Evolutionary conservation across 1,140 invertebrate species (phyloP).

Genomic region (Drosophila repleta): DNA sequence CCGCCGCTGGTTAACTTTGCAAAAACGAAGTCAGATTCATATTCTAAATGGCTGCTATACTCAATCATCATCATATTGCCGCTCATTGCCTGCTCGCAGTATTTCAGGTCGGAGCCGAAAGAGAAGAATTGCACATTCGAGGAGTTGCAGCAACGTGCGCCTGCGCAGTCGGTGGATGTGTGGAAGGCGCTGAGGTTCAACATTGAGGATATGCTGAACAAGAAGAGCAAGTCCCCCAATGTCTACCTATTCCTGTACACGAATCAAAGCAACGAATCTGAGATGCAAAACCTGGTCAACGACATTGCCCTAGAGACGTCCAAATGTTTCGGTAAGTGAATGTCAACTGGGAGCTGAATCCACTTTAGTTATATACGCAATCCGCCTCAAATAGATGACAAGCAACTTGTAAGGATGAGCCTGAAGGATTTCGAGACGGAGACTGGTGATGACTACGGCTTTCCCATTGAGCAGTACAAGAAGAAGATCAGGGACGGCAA

Average conservation of each 20-base stretch:
- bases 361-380: neutral
- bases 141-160: slow-evolving; percentile 7
- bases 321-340: slow-evolving; percentile 60
- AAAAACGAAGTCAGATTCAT: neutral
- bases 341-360: neutral
- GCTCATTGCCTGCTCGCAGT: neutral
- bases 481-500: slow-evolving; percentile 64
- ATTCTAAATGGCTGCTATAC: neutral
- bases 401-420: slow-evolving; percentile 51
- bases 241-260: slow-evolving; percentile 66
- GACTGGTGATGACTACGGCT: slow-evolving; percentile 57
- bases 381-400: slow-evolving; percentile 25
- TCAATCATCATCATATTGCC: slow-evolving; percentile 6
- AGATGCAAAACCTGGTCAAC: slow-evolving; percentile 42
- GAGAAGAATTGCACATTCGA: slow-evolving; percentile 47
- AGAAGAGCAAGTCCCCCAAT: slow-evolving; percentile 38
- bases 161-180: slow-evolving; percentile 38
- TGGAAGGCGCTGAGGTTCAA: slow-evolving; percentile 58
- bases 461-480: slow-evolving; percentile 66
- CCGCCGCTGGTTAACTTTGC: neutral
- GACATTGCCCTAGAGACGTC: slow-evolving; percentile 62
- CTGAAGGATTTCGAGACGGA: slow-evolving; percentile 56
- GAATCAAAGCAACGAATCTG: neutral
- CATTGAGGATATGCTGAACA: slow-evolving; percentile 67
- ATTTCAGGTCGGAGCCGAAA: neutral